Conservation (phyloP, 2,888 invertebrate genomes). For the Amblyteles armatorius region DNA sequence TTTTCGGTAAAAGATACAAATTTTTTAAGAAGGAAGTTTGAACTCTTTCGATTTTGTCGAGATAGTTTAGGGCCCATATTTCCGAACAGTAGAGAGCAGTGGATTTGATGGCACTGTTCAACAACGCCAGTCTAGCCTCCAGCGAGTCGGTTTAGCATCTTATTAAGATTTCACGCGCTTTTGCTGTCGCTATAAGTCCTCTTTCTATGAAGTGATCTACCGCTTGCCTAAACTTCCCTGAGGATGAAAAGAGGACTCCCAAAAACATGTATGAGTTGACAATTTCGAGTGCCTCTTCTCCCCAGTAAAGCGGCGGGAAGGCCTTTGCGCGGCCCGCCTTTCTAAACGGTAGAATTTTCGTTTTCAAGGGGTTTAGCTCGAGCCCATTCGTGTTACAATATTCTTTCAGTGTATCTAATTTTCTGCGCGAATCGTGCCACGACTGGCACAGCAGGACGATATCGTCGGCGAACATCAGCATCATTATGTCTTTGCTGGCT, state of each 20-base stretch:
- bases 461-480: slow-evolving; percentile 38
- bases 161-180: background rate
- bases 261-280: slow-evolving; percentile 1
- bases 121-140: background rate
- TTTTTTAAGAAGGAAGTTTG: background rate
- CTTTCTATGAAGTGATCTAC: background rate
- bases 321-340: background rate
- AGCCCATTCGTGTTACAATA: slow-evolving; percentile 34
- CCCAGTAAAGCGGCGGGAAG: background rate
- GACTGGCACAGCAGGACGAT: slow-evolving; percentile 14
- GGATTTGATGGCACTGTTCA: slow-evolving; percentile 1
- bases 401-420: slow-evolving; percentile 21
- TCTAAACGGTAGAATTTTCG: slow-evolving; percentile 28
- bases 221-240: background rate
- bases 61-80: slow-evolving; percentile 19
- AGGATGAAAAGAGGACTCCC: background rate
- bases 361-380: slow-evolving; percentile 22
- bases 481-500: background rate
- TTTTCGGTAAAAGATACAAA: background rate
- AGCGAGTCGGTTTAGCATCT: slow-evolving; percentile 1
- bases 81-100: slow-evolving; percentile 6
- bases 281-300: background rate
- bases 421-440: background rate
- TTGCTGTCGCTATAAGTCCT: slow-evolving; percentile 11
- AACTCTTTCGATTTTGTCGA: background rate